These are phyloP conservation scores for Mimachlamys varia DNA, from an alignment of 2,888 invertebrate species.

Conservation along the genomic window DNA sequence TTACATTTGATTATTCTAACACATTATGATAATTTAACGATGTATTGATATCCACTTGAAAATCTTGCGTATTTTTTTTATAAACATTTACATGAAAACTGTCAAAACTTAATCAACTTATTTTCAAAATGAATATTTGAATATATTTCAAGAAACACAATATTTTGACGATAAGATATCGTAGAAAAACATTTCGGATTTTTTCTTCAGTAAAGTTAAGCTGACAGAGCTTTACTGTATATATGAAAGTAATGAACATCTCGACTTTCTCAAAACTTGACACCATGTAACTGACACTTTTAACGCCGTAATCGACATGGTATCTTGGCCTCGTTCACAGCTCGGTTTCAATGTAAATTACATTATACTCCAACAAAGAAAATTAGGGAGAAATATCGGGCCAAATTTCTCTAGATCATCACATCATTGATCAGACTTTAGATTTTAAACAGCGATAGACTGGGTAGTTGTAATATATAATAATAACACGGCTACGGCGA, in stretches of 20 bases:
- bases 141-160: background rate
- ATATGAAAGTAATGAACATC: background rate
- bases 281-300: background rate
- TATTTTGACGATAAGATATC: background rate
- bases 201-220: background rate
- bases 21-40: too few relatives aligned
- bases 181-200: too few relatives aligned
- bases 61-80: too few relatives aligned
- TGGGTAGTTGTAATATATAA: background rate
- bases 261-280: background rate
- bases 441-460: background rate
- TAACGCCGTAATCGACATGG: background rate
- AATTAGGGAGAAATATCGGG: slow-evolving; percentile 15
- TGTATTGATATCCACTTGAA: too few relatives aligned
- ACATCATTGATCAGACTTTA: background rate
- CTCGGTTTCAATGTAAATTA: background rate
- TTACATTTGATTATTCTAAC: too few relatives aligned
- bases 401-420: background rate
- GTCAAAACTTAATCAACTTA: too few relatives aligned
- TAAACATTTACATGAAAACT: too few relatives aligned
- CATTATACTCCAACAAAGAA: background rate
- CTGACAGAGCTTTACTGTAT: background rate
- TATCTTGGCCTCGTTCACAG: background rate
- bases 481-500: too few relatives aligned
- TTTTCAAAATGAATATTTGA: background rate